phyloP scores from a whole-genome alignment of 2,113 vertebrate species.

The Psittacus erithacus region DNA sequence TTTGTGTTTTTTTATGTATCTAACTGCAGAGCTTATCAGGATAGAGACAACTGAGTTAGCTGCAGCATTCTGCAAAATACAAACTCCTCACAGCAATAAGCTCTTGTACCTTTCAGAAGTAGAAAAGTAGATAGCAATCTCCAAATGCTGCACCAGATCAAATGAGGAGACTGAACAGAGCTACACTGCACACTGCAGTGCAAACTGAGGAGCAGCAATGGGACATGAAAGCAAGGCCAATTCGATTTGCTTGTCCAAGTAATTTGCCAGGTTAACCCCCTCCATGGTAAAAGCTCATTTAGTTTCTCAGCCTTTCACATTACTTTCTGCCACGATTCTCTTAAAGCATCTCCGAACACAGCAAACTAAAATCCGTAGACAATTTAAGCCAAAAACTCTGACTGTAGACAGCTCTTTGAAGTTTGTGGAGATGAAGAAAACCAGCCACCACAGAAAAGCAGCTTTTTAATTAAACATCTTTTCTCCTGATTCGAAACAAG shows the following conservation, averaged over 20 bases:
- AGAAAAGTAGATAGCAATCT: not conserved
- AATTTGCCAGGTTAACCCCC: constrained; percentile 6
- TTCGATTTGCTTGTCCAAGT: not conserved
- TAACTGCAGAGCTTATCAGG: not conserved
- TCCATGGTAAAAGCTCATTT: not conserved
- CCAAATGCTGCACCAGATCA: not conserved
- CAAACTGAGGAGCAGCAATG: not conserved
- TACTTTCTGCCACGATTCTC: not conserved
- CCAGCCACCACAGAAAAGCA: constrained; percentile 20
- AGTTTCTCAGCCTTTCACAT: constrained; percentile 18
- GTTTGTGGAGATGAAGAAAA: constrained; percentile 34
- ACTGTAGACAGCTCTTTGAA: constrained; percentile 49
- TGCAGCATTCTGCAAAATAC: not conserved
- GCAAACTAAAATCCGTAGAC: constrained; percentile 28
- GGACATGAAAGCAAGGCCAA: not conserved
- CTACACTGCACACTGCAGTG: accelerated
- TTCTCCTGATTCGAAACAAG: not conserved
- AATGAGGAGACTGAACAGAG: not conserved
- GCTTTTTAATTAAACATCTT: constrained; percentile 57
- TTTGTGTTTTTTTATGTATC: not conserved
- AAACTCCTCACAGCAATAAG: not conserved
- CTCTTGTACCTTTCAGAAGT: not conserved
- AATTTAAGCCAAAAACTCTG: constrained; percentile 38
- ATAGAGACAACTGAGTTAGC: not conserved
- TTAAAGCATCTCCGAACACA: constrained; percentile 22